Percentiles rank a stretch among this genome's conserved stretches.
phyloP scores from a whole-genome alignment of 2,888 invertebrate genomes.

The Acleris holmiana region DNA sequence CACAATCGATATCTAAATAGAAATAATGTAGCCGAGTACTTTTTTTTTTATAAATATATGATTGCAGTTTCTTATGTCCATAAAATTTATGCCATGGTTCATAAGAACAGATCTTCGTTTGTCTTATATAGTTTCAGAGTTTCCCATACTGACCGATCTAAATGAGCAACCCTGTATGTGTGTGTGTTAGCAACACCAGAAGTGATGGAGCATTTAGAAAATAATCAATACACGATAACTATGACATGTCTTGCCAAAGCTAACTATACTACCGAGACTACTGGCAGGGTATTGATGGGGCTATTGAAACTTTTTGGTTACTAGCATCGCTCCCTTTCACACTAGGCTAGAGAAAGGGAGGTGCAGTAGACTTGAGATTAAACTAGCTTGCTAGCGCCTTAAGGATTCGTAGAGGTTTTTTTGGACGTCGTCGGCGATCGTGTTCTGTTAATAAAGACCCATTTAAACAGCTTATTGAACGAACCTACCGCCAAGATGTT shows the following conservation, averaged over 20 bases:
- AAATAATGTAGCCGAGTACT: too few relatives aligned
- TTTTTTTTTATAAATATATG: too few relatives aligned
- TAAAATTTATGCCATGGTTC: too few relatives aligned
- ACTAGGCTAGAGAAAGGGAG: conserved; percentile 1
- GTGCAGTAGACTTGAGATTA: background rate
- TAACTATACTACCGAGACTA: background rate
- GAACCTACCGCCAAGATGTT: conserved; percentile 29
- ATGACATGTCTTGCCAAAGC: background rate
- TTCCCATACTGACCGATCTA: too few relatives aligned
- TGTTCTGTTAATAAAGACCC: conserved; percentile 5
- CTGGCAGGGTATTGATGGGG: background rate
- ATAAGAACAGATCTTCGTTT: too few relatives aligned
- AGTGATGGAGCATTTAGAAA: background rate
- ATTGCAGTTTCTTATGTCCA: too few relatives aligned
- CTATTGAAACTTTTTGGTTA: background rate
- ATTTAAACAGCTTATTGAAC: conserved; percentile 12
- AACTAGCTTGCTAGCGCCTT: background rate
- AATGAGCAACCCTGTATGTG: too few relatives aligned
- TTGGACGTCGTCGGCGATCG: conserved; percentile 21
- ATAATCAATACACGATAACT: background rate
- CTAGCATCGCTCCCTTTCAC: background rate
- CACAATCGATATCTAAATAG: too few relatives aligned
- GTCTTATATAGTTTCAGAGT: too few relatives aligned
- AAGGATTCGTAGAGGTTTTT: background rate
- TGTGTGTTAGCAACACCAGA: too few relatives aligned